A percentile compares a stretch with the other conserved stretches of the same genome.
Conservation (phyloP, 1,140 invertebrate genomes). For the Galendromus occidentalis region DNA sequence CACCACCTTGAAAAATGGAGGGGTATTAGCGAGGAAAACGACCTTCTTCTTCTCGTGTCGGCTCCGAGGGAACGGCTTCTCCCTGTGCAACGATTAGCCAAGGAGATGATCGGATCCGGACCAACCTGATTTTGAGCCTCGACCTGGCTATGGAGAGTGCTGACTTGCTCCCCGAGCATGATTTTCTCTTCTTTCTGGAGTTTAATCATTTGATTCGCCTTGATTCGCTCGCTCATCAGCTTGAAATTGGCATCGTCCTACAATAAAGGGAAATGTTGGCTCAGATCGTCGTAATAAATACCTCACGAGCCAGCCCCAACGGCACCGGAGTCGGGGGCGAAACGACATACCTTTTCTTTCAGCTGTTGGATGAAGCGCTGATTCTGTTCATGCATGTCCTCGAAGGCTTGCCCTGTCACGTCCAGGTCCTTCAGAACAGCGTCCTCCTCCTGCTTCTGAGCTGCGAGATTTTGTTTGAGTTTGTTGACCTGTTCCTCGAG, state of each 20-base stretch:
- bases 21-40: too few species aligned
- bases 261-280: not conserved
- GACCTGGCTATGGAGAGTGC: constrained; percentile 69
- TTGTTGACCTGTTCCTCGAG: constrained; percentile 57
- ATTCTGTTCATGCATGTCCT: constrained; percentile 99
- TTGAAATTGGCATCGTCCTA: constrained; percentile 95
- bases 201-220: constrained; percentile 89
- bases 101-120: not conserved
- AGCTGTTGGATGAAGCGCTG: constrained; percentile 83
- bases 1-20: constrained; percentile 38
- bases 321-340: not conserved
- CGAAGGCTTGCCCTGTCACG: constrained; percentile 93
- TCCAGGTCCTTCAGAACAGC: constrained; percentile 96
- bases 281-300: too few species aligned
- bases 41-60: too few species aligned
- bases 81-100: too few species aligned
- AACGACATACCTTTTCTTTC: constrained; percentile 46
- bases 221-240: constrained; percentile 92
- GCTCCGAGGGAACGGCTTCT: too few species aligned
- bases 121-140: constrained; percentile 64
- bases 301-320: too few species aligned
- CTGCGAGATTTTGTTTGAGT: constrained; percentile 34
- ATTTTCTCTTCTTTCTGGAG: constrained; percentile 82
- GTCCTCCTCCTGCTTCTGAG: constrained; percentile 62
- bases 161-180: constrained; percentile 61